phyloP scores from a whole-genome alignment of 1,140 invertebrate species.

The Daktulosphaira vitifoliae region DNA sequence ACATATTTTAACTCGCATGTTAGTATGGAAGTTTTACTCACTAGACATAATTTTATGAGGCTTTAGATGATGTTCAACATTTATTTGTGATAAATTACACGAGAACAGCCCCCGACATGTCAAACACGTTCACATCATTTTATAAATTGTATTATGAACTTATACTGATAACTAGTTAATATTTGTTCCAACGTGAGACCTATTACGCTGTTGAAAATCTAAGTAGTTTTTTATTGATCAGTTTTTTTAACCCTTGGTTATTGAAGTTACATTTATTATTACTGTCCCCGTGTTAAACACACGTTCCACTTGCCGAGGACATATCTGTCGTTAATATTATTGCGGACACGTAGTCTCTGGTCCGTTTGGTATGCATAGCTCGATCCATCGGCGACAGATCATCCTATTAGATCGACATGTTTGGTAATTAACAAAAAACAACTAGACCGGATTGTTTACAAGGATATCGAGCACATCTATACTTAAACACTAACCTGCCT shows the following conservation, averaged over 20 bases:
- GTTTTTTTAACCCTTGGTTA: background rate
- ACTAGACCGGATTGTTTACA: constrained; percentile 18
- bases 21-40: no score
- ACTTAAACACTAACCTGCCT: background rate
- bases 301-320: constrained; percentile 25
- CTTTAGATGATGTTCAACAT: no score
- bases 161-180: no score
- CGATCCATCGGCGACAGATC: constrained; percentile 14
- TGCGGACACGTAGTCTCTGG: constrained; percentile 11
- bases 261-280: background rate
- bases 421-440: constrained; percentile 31
- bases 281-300: constrained; percentile 13
- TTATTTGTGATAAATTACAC: no score
- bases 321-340: constrained; percentile 9
- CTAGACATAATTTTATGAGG: no score
- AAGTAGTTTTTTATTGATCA: background rate
- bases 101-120: no score
- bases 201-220: background rate
- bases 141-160: no score
- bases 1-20: no score
- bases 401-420: background rate
- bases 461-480: background rate
- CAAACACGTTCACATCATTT: no score
- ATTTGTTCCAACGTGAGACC: background rate
- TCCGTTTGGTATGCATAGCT: constrained; percentile 19